Percentiles rank a stretch among this genome's conserved stretches.
phyloP scores from a whole-genome alignment of 2,888 invertebrate genomes.

The Diaperis boleti region DNA sequence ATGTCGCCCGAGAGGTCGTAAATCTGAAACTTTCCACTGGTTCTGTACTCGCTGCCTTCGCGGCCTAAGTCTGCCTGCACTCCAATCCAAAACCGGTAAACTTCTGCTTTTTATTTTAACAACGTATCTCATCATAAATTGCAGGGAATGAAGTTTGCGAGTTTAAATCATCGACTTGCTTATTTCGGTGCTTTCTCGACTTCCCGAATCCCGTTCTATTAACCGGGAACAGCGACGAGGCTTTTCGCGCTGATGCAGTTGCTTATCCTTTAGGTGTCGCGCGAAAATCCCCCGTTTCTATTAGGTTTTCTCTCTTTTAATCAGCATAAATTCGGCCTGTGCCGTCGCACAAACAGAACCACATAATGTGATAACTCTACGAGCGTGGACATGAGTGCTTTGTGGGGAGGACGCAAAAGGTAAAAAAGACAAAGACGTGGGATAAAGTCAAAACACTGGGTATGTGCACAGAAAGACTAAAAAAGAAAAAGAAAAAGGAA shows the following conservation, averaged over 20 bases:
- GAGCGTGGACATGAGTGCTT: constrained; percentile 6
- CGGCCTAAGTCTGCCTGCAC: no score
- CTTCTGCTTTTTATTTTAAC: no score
- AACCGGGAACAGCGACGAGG: constrained; percentile 5
- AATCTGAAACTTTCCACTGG: no score
- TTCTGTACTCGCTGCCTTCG: no score
- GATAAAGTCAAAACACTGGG: no score
- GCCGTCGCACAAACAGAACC: constrained; percentile 52
- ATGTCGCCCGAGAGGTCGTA: no score
- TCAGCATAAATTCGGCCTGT: constrained; percentile 61
- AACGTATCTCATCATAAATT: not conserved
- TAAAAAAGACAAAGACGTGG: no score
- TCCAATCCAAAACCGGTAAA: no score
- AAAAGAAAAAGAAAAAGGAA: no score
- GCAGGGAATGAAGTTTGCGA: not conserved
- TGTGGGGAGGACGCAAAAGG: no score
- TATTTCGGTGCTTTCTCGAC: not conserved
- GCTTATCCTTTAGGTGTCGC: constrained; percentile 32
- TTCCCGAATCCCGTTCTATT: constrained; percentile 1
- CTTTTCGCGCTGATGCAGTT: constrained; percentile 10
- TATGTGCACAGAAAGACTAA: no score
- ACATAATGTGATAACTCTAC: constrained; percentile 49
- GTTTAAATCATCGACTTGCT: not conserved
- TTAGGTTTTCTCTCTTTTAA: constrained; percentile 60
- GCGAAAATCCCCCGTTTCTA: constrained; percentile 52